Evolutionary conservation across 1,140 invertebrate species (phyloP), one percentile per base, ranked within the genome.

Genomic region (Drosophila serrata): DNA sequence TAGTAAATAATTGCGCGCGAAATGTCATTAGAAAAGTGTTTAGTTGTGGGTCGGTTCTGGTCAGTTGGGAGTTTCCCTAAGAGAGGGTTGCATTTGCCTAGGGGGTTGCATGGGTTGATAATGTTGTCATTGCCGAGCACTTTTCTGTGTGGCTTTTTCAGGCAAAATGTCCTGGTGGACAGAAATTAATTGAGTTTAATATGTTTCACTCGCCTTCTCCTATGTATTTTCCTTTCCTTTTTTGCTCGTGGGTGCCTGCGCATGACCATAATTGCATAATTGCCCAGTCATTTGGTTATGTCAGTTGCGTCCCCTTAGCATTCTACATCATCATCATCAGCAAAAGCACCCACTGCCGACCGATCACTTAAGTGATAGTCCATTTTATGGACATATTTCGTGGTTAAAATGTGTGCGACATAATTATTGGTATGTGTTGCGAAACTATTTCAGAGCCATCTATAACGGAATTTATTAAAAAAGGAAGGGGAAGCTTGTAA

Each of bases 261-360:
- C 76, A 76, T 88, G 67, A 84, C 78, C 55, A 80, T 88, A 87
- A 88, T 87, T 87, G 82, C 80, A 84, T 87, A 87, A 87, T 88
- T 87, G 70, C 82, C 76, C 58, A 77, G 82, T 80, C 80, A 88
- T 88, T 87, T 87, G 77, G 76, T 27, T 58, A 49, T 67, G 84
- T 73, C 80, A 87, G 73, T 80, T 88, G 84, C 84, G 72, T 29
- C 64, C 81, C 81, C 76, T 70, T 27, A 7, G 4, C 35, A 27
- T 45, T 45, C 29, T 45, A 72, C 58, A 49, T 49, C 63, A 49
- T 43, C 17, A 58, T 37, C 57, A 15, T 35, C 59, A 31, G 11
- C 19, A 33, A n/a, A n/a, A n/a, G 43, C 42, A n/a, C 57, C 68
- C 39, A 43, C 31, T 22, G 43, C 43, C 39, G 60, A 73, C 31